Base-by-base conservation (phyloP, 2,888 invertebrate genomes). In the Melieria picta region DNA sequence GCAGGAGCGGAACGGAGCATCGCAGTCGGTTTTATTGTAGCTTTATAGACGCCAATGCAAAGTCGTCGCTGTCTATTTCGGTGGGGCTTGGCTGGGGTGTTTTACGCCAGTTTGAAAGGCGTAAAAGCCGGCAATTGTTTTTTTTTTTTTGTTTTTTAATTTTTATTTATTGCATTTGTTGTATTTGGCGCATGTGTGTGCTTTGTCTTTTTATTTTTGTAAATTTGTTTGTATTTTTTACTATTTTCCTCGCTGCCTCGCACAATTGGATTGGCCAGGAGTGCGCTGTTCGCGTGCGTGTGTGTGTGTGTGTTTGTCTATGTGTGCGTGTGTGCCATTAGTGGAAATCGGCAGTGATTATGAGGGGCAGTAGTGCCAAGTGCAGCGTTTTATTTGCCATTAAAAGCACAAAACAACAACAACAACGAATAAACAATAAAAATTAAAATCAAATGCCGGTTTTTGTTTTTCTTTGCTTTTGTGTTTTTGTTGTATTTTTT, bases 311-410 rank as follows among this genome's bases (percentile, higher is more conserved):
- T 55, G 9, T 42, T 5, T 67, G n/a, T 16, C 16, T 56, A 10
- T 10, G 10, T 60, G 30, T 61, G 45, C 9, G 6, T 11, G 5
- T 58, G 47, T 42, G 43, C n/a, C 43, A 43, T 16, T 63, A 63
- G 62, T 61, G 62, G 45, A 7, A 61, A 43, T 9, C 4, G 16
- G 48, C 62, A 30, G 62, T 47, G 46, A 11, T 57, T 65, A 70
- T 65, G 70, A 64, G 70, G 70, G 70, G 60, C 70, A 70, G 70
- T 70, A 70, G 70, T 70, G 70, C 70, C 70, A 70, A 70, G 70
- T 70, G 70, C 65, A 56, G 16, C 46, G 58, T 66, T 66, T 66
- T 56, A 60, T 61, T 61, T 16, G 67, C 60, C 50, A 61, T 67
- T 67, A 60, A 30, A 30, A 30, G 3, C 30, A 30, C 30, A 30